Conservation (phyloP, 2,888 invertebrate genomes). For the Chironomus riparius region DNA sequence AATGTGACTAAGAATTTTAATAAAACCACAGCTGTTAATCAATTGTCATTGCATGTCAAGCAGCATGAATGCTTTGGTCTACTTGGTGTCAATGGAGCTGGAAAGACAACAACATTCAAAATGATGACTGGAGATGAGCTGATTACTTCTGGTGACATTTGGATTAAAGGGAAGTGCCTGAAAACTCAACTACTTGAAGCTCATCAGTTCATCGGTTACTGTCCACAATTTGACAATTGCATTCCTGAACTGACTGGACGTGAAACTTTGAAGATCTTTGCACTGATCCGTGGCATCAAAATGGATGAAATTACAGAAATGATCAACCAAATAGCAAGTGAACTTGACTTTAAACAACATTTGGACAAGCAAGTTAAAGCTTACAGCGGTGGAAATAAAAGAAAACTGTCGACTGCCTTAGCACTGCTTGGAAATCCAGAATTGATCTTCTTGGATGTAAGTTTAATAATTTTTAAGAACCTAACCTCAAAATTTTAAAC, state of each 20-base stretch:
- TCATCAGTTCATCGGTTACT: conserved; percentile 42
- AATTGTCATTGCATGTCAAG: conserved; percentile 45
- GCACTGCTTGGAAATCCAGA: conserved; percentile 36
- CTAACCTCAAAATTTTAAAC: too few relatives aligned
- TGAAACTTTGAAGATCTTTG: conserved; percentile 47
- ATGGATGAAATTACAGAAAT: conserved; percentile 34
- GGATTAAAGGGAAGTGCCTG: conserved; percentile 37
- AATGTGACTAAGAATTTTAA: conserved; percentile 62
- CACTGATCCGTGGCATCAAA: conserved; percentile 44
- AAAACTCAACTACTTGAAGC: conserved; percentile 37
- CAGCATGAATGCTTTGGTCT: conserved; percentile 53
- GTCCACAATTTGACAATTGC: conserved; percentile 50
- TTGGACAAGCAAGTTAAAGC: conserved; percentile 41
- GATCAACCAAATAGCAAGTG: conserved; percentile 38
- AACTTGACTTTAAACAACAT: conserved; percentile 42
- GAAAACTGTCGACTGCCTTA: conserved; percentile 48
- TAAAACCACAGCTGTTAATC: conserved; percentile 60
- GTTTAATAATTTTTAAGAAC: too few relatives aligned
- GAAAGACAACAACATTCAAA: conserved; percentile 58
- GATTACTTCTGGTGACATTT: conserved; percentile 47
- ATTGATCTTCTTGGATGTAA: conserved; percentile 20
- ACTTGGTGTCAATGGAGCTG: conserved; percentile 55
- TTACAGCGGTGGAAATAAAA: conserved; percentile 48
- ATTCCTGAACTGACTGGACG: conserved; percentile 47
- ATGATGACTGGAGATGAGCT: conserved; percentile 56